Evolutionary conservation across 2,113 vertebrate genomes (phyloP).

Genomic region (Corythoichthys haematopterus): DNA sequence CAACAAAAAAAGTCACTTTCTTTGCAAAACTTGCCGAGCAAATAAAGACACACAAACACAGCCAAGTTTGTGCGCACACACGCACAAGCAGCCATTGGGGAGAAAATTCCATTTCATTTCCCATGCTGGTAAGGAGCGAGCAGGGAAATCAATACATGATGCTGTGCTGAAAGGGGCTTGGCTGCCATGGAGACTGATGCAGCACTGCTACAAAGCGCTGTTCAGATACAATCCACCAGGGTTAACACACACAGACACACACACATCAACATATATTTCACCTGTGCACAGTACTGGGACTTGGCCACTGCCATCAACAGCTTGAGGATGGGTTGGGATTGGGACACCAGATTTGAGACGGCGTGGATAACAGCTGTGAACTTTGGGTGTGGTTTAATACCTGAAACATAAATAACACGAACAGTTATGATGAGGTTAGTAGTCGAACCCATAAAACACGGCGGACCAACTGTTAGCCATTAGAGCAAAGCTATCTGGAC

Average conservation of each 20-base stretch:
- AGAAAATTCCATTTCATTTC: conserved; percentile 67
- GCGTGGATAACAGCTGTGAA: conserved; percentile 98
- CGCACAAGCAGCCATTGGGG: conserved; percentile 34
- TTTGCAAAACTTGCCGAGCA: conserved; percentile 23
- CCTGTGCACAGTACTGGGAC: conserved; percentile 98
- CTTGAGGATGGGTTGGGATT: conserved; percentile 97
- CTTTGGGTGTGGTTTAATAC: conserved; percentile 85
- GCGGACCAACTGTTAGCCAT: conserved; percentile 6
- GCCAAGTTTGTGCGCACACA: conserved; percentile 3
- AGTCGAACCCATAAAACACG: conserved; percentile 1
- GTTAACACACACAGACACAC: conserved; percentile 26
- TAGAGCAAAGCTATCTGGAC: neutral
- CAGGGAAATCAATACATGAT: conserved; percentile 63
- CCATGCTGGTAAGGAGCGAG: conserved; percentile 48
- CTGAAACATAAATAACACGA: conserved; percentile 69
- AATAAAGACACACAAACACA: conserved; percentile 17
- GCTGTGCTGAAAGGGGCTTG: conserved; percentile 53
- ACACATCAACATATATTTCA: conserved; percentile 41
- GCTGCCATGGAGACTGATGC: conserved; percentile 67
- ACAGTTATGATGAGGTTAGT: conserved; percentile 1
- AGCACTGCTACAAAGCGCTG: conserved; percentile 33
- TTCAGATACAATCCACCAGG: conserved; percentile 52
- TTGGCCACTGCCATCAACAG: conserved; percentile 92
- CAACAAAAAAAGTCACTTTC: conserved; percentile 25
- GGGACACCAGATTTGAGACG: conserved; percentile 94